A percentile compares a stretch with the other conserved stretches of the same genome.
Conservation (phyloP, 2,797 vertebrate genomes). For the Peromyscus eremicus region DNA sequence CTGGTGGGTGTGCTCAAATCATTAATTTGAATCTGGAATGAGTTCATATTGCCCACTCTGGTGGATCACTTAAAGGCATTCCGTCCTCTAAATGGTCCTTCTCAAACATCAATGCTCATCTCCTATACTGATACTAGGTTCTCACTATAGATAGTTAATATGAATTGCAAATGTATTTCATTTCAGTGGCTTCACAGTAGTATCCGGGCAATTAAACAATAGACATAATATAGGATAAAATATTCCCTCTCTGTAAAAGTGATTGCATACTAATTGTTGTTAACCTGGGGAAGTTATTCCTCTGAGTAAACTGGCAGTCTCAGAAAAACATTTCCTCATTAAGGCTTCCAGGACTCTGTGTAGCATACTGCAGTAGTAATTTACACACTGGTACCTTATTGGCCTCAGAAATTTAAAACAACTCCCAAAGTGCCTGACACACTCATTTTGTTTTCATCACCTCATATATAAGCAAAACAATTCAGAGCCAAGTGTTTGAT, state of each 20-base stretch:
- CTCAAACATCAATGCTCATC: slow-evolving; percentile 19
- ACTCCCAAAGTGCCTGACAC: slow-evolving; percentile 69
- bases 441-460: slow-evolving; percentile 76
- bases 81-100: slow-evolving; percentile 37
- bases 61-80: slow-evolving; percentile 46
- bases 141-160: slow-evolving; percentile 42
- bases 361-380: slow-evolving; percentile 56
- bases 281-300: slow-evolving; percentile 62
- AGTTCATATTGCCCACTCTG: slow-evolving; percentile 58
- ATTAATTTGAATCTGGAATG: slow-evolving; percentile 54
- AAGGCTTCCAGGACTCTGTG: slow-evolving; percentile 47
- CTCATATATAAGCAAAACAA: slow-evolving; percentile 68
- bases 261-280: slow-evolving; percentile 60
- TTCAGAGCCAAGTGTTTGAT: slow-evolving; percentile 63
- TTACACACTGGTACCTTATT: slow-evolving; percentile 48
- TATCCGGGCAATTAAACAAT: slow-evolving; percentile 53
- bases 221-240: slow-evolving; percentile 56
- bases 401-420: slow-evolving; percentile 73
- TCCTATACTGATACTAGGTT: background rate
- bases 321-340: slow-evolving; percentile 67
- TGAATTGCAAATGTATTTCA: slow-evolving; percentile 51
- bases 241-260: slow-evolving; percentile 52
- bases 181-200: slow-evolving; percentile 38
- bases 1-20: slow-evolving; percentile 21
- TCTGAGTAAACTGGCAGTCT: slow-evolving; percentile 65